phyloP scores from a whole-genome alignment of 2,797 vertebrate species.

The Myotis planiceps region DNA sequence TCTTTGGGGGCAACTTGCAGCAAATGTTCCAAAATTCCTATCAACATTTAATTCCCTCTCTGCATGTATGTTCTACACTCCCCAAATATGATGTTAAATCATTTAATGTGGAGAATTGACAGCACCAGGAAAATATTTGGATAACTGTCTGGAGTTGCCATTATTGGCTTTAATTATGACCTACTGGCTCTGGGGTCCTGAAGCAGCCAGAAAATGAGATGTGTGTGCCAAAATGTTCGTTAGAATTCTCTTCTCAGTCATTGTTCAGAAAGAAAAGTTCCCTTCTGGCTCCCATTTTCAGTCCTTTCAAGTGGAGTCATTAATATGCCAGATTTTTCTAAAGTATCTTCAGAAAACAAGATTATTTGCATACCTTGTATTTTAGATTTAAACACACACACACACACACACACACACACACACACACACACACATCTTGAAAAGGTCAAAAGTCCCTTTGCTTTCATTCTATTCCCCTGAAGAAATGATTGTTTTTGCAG shows the following conservation, averaged over 20 bases:
- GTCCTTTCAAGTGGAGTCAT: slow-evolving; percentile 74
- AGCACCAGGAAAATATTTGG: slow-evolving; percentile 86
- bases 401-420: too few species aligned
- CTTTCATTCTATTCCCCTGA: slow-evolving; percentile 49
- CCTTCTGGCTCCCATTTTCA: slow-evolving; percentile 82
- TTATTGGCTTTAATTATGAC: slow-evolving; percentile 88
- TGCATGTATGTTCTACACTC: slow-evolving; percentile 75
- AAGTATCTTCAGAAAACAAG: slow-evolving; percentile 81
- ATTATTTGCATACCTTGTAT: slow-evolving; percentile 71
- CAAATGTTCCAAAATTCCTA: slow-evolving; percentile 76
- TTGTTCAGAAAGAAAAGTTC: slow-evolving; percentile 84
- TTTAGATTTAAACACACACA: slow-evolving; percentile 47
- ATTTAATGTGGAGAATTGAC: slow-evolving; percentile 83
- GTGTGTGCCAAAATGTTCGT: slow-evolving; percentile 86
- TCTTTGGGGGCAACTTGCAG: slow-evolving; percentile 73
- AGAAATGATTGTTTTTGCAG: slow-evolving; percentile 67
- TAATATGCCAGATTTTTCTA: slow-evolving; percentile 81
- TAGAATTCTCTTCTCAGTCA: slow-evolving; percentile 86
- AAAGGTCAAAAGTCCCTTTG: slow-evolving; percentile 63
- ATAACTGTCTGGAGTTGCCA: slow-evolving; percentile 86
- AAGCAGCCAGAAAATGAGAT: slow-evolving; percentile 85
- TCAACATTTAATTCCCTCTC: slow-evolving; percentile 81
- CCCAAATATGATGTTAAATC: slow-evolving; percentile 83
- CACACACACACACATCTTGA: not conserved
- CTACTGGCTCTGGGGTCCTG: slow-evolving; percentile 86